These are phyloP conservation scores for Camarhynchus parvulus DNA, from an alignment of 2,113 vertebrate genomes.

Conservation along the genomic window DNA sequence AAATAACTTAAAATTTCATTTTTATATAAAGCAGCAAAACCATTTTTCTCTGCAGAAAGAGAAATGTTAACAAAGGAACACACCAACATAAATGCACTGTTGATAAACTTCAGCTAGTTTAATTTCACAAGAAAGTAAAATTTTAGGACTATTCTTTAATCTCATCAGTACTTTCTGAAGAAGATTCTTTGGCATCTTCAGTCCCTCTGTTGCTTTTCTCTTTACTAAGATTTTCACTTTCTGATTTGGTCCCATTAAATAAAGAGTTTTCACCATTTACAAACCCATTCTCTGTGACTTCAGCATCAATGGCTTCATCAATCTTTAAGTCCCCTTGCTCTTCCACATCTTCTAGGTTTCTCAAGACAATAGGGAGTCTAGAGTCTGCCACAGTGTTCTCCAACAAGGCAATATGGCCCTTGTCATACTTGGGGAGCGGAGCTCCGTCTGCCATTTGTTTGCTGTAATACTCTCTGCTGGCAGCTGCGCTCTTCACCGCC, in stretches of 20 bases:
- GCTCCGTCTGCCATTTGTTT: conserved; percentile 82
- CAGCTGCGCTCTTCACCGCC: conserved; percentile 80
- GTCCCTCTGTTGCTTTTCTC: conserved; percentile 73
- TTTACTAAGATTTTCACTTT: conserved; percentile 53
- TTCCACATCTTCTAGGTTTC: conserved; percentile 82
- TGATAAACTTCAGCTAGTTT: conserved; percentile 68
- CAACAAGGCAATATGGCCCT: conserved; percentile 86
- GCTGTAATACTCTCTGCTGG: conserved; percentile 81
- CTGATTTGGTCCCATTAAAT: conserved; percentile 75
- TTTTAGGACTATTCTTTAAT: conserved; percentile 71
- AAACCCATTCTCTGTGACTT: conserved; percentile 75
- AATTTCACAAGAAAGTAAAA: conserved; percentile 73
- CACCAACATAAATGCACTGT: conserved; percentile 69
- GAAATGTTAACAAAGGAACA: conserved; percentile 76
- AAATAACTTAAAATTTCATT: conserved; percentile 83
- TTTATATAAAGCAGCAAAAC: conserved; percentile 84
- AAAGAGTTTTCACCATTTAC: conserved; percentile 83
- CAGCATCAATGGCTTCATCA: conserved; percentile 66
- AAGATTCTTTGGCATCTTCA: conserved; percentile 82
- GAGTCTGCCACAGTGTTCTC: conserved; percentile 84
- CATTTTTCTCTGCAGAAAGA: conserved; percentile 78
- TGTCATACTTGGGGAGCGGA: conserved; percentile 84
- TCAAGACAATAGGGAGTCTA: conserved; percentile 88
- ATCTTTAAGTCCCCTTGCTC: conserved; percentile 74
- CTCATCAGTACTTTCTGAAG: conserved; percentile 69